Base-by-base conservation (phyloP, 2,113 vertebrate genomes). In the Cettia cetti region DNA sequence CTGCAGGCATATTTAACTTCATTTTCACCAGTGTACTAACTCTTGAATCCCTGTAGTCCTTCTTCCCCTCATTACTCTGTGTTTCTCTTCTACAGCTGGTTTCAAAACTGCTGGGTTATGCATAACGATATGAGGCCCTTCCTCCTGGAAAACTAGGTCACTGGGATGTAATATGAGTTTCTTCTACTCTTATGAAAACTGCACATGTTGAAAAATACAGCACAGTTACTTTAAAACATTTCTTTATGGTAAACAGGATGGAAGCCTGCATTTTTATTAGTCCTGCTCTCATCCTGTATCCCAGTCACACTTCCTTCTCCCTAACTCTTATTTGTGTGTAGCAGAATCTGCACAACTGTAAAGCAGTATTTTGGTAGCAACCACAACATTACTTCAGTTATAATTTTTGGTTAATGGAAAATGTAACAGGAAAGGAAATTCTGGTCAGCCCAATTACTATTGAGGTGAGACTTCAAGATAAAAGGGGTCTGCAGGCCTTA, bases 31-130 rank as follows among this genome's bases (percentile, higher is more conserved):
- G 2, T 17, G 14, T 70, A 59, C 74, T 66, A 44, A 63, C 56
- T 74, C 69, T 30, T 71, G 65, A 92, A 92, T 86, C 72, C 92
- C 89, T 75, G 56, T 64, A 82, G 89, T 71, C 56, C 54, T 92
- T 90, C 68, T 66, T 66, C 15, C 10, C 14, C 27, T 91, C 56
- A 59, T 94, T 95, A 95, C 24, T 75, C 80, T 35, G 35, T 49
- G 33, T 82, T 94, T 92, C 68, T 86, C 64, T 78, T 87, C 72
- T 84, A 78, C 64, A 78, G 26, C 28, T 66, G 50, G 5, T 92
- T 91, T 92, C 64, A 90, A 74, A 94, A 91, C 39, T 91, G 69
- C 64, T 86, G 35, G 39, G 30, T 82, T 92, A 71, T 87, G 77
- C 77, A 89, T 84, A 95, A 95, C 1, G 13, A 81, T 57, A 70